phyloP scores from a whole-genome alignment of 2,797 vertebrate species.

The Hypotaenidia philippensis region DNA sequence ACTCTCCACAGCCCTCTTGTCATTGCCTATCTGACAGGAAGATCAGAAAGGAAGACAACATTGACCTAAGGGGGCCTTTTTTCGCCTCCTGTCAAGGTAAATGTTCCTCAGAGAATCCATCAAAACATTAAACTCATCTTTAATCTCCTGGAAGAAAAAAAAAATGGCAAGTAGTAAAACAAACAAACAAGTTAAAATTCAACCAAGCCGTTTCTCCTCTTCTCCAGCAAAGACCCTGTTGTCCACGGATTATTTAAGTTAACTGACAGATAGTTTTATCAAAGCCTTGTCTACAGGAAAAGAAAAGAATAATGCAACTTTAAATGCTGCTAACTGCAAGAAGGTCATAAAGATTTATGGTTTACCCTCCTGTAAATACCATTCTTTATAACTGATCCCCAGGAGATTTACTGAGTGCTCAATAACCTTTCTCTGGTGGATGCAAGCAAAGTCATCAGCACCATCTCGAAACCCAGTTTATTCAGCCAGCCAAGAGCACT shows the following conservation, averaged over 20 bases:
- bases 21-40: not conserved
- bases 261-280: conserved; percentile 71
- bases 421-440: conserved; percentile 67
- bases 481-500: conserved; percentile 24
- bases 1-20: conserved; percentile 8
- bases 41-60: not conserved
- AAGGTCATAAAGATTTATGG: conserved; percentile 75
- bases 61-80: not conserved
- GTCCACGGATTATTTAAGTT: conserved; percentile 63
- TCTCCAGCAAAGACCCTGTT: not conserved
- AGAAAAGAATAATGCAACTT: conserved; percentile 59
- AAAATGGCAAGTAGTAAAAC: not conserved
- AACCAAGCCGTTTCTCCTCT: conserved; percentile 13
- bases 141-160: not conserved
- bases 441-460: conserved; percentile 50
- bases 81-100: conserved; percentile 29
- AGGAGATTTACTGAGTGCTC: conserved; percentile 57
- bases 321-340: conserved; percentile 70
- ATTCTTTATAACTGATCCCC: conserved; percentile 71
- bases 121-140: conserved; percentile 19
- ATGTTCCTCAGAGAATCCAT: not conserved
- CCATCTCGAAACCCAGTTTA: conserved; percentile 18
- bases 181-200: conserved; percentile 47
- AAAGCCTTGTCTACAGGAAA: conserved; percentile 60
- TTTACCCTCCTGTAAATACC: conserved; percentile 70